Evolutionary conservation across 1,140 invertebrate species (phyloP), one percentile per base, ranked within the genome.

Genomic region (Diorhabda carinulata): DNA sequence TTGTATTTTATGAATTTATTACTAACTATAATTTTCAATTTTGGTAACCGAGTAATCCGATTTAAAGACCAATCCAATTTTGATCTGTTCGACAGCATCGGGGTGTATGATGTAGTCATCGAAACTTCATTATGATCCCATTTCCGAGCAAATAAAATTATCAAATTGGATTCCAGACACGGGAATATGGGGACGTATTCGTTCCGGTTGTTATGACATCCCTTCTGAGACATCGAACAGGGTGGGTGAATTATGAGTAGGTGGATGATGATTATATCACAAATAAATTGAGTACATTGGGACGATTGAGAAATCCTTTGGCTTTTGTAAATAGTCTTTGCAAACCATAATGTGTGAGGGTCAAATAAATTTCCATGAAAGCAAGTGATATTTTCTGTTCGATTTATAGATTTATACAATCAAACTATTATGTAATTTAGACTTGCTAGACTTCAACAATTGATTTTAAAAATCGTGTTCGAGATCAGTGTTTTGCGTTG

Each of bases 81-180:
- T 64, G 63, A 67, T 67, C 65, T 67, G 65, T 67, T 67, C 57
- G 65, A 5, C n/a, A 42, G 57, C 65, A 67, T 59, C 43, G 69
- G 66, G 69, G 64, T 68, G 72, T 72, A 72, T 74, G 71, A 70
- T 71, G 68, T 67, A 72, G 70, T 73, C 72, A 72, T 74, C 72
- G 69, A 74, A 76, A 76, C 72, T 76, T 76, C 74, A 71, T 76
- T 76, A 76, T 72, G 67, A 74, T 74, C 72, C 73, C 67, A 74
- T 76, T 76, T 70, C 73, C 68, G 56, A 56, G 61, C 56, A 72
- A 76, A 76, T 76, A 72, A 74, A 76, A 76, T 76, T 76, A 76
- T 69, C 69, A 71, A 76, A 76, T 76, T 76, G 70, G 74, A 76
- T 76, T 74, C 71, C 52, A 57, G 66, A 7, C 57, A 67, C 42